These are phyloP conservation scores for Nylanderia fulva DNA, from an alignment of 1,140 invertebrate genomes.

Conservation along the genomic window DNA sequence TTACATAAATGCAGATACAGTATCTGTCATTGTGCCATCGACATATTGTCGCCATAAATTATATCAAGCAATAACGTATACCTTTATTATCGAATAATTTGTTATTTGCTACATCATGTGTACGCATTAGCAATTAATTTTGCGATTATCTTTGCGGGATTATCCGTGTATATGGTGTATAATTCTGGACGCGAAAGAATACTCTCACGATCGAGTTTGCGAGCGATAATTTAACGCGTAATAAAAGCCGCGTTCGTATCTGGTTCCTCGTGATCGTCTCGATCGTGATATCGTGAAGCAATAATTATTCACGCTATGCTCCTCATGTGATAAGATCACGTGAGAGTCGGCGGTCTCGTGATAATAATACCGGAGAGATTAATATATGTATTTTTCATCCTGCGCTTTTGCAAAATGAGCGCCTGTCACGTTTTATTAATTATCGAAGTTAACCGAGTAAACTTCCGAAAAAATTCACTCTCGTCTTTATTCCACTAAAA, in stretches of 20 bases:
- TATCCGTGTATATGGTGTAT: not conserved
- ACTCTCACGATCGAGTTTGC: not conserved
- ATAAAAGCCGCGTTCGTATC: conserved; percentile 52
- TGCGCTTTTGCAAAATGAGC: not conserved
- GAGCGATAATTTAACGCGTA: conserved; percentile 45
- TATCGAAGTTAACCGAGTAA: not conserved
- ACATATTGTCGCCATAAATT: not conserved
- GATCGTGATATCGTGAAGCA: conserved; percentile 55
- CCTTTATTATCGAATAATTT: not conserved
- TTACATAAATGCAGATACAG: not conserved
- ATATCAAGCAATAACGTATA: not conserved
- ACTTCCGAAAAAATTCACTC: not conserved
- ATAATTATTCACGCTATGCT: conserved; percentile 67
- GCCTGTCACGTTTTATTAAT: conserved; percentile 38
- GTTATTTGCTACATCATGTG: not conserved
- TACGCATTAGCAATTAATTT: conserved; percentile 27
- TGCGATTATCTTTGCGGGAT: conserved; percentile 34
- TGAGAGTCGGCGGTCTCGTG: conserved; percentile 67
- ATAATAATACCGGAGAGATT: conserved; percentile 46
- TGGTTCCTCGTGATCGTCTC: conserved; percentile 46
- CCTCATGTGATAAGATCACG: conserved; percentile 71
- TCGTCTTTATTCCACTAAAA: not conserved
- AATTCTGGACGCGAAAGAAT: not conserved
- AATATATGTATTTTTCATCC: conserved; percentile 21
- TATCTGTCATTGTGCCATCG: not conserved